Evolutionary conservation across 2,888 invertebrate genomes (phyloP).

Genomic region (Drosophila engyochracea): DNA sequence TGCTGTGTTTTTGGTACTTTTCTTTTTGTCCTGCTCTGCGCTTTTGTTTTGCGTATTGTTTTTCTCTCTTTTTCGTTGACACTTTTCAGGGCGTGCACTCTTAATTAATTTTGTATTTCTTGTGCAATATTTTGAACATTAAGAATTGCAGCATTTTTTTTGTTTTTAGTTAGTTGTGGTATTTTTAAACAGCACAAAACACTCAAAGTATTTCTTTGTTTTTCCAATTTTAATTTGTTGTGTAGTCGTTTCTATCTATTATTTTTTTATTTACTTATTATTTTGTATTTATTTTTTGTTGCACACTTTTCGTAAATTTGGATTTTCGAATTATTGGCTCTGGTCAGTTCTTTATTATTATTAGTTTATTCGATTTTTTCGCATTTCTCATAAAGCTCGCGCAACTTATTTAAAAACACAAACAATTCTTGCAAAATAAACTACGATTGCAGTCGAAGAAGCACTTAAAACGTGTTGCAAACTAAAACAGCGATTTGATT

Average conservation of each 20-base stretch:
- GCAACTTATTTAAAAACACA: slow-evolving; percentile 77
- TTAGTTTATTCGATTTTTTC: slow-evolving; percentile 58
- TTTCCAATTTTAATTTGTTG: slow-evolving; percentile 18
- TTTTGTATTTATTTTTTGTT: slow-evolving; percentile 3
- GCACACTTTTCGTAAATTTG: background rate
- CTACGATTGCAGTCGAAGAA: slow-evolving; percentile 58
- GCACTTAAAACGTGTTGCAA: slow-evolving; percentile 82
- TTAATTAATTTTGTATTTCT: slow-evolving; percentile 76
- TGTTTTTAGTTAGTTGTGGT: background rate
- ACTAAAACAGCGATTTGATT: slow-evolving; percentile 64
- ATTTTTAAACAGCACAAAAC: slow-evolving; percentile 33
- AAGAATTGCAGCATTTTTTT: slow-evolving; percentile 72
- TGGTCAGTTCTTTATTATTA: slow-evolving; percentile 8
- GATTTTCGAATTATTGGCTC: background rate
- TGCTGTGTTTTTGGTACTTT: slow-evolving; percentile 9
- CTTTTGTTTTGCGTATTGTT: slow-evolving; percentile 26
- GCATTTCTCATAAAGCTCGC: slow-evolving; percentile 70
- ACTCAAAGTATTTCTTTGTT: slow-evolving; percentile 46
- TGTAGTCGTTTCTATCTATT: slow-evolving; percentile 14
- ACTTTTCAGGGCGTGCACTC: slow-evolving; percentile 58
- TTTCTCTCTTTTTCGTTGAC: slow-evolving; percentile 24
- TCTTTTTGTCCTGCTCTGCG: slow-evolving; percentile 39
- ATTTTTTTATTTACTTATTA: slow-evolving; percentile 11
- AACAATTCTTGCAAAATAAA: slow-evolving; percentile 55
- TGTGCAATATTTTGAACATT: slow-evolving; percentile 74